Base-by-base conservation (phyloP, 2,797 vertebrate species). In the Phalanger gymnotis region DNA sequence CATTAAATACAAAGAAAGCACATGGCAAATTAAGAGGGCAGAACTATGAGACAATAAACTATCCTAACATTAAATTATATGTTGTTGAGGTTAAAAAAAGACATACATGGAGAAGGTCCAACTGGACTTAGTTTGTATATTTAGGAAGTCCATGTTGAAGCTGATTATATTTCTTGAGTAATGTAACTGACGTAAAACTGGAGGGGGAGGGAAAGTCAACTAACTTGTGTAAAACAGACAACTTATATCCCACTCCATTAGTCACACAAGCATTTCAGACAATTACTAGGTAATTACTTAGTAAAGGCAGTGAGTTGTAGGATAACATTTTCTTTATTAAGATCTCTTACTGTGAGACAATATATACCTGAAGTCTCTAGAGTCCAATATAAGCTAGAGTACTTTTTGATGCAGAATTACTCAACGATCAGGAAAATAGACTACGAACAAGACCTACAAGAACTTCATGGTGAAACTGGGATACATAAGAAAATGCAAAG, bases 341-440 rank as follows among this genome's bases (percentile, higher is more conserved):
- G 22, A 47, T 27, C 13, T 81, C 22, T 73, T 73, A 40, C 66
- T 73, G 40, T 3, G 19, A 81, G 66, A 47, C 2, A 47, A 81
- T 47, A 81, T 47, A 92, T 40, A 91, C 89, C 5, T 54, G 89
- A 58, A 92, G n/a, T 91, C 95, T 92, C 55, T 56, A 28, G 30
- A 58, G 61, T 3, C 95, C 30, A 96, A 51, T 92, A 90, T 16
- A 92, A 95, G 7, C 25, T 30, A 40, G 6, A 47, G 2, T 28
- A 66, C 55, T 92, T 93, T 61, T 93, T 93, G 14, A 54, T 10
- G 0, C 2, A 92, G 22, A 22, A 87, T 30, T 89, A 53, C 56
- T 81, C 53, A 54, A 34, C 55, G 93, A 61, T 10, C 58, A 95
- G n/a, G 7, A 31, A 95, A 94, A 91, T 73, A 40, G 54, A 34